Conservation (phyloP, 2,888 invertebrate genomes). For the Drosophila crucigera region DNA sequence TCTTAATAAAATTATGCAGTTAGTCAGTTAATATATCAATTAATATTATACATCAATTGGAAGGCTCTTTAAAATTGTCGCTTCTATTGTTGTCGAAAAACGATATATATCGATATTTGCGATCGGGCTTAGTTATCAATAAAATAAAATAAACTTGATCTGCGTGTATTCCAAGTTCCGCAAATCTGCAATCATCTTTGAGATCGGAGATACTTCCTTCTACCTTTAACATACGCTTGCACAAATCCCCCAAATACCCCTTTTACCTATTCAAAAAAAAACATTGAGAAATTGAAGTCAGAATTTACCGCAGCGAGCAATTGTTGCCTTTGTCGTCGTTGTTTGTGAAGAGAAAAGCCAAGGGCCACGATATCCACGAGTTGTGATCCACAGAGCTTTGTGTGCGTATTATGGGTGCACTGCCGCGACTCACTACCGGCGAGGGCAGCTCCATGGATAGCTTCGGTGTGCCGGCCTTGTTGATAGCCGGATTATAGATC, state of each 20-base stretch:
- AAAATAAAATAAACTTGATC: background rate
- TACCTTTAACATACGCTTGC: background rate
- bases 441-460: conserved; percentile 83
- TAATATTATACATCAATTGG: background rate
- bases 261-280: background rate
- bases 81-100: background rate
- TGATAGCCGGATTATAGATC: conserved; percentile 96
- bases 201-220: background rate
- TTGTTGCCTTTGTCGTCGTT: conserved; percentile 88
- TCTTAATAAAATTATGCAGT: background rate
- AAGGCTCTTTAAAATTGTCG: background rate
- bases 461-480: conserved; percentile 89
- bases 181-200: background rate
- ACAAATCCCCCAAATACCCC: background rate
- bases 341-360: conserved; percentile 94
- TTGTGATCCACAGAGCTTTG: conserved; percentile 86
- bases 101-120: background rate
- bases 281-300: background rate
- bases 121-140: background rate
- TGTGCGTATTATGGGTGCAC: conserved; percentile 84
- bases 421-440: conserved; percentile 79
- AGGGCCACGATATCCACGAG: conserved; percentile 97
- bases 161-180: background rate
- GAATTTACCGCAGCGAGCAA: conserved; percentile 90
- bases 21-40: background rate